A percentile compares a stretch with the other conserved stretches of the same genome.
phyloP scores from a whole-genome alignment of 2,888 invertebrate genomes.

The Drosophila mimica region DNA sequence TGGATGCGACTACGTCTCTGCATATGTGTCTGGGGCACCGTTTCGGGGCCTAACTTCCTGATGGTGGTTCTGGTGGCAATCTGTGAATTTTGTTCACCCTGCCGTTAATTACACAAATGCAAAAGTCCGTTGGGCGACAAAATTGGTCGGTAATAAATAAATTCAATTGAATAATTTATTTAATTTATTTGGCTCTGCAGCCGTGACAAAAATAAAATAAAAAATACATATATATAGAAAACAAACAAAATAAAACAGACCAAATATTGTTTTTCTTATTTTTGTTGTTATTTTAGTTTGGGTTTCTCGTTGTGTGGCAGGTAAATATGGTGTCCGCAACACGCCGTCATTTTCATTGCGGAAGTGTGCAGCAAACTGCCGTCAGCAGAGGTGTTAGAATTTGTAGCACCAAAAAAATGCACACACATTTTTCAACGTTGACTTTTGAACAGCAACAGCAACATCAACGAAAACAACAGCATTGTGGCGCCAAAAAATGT shows the following conservation, averaged over 20 bases:
- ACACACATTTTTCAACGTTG: conserved; percentile 54
- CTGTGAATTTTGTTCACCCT: conserved; percentile 45
- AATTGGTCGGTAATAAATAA: conserved; percentile 82
- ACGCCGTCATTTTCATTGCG: conserved; percentile 63
- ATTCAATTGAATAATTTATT: conserved; percentile 84
- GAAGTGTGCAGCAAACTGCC: conserved; percentile 74
- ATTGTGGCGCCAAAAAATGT: conserved; percentile 31
- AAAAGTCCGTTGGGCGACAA: conserved; percentile 63
- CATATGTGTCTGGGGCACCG: conserved; percentile 10
- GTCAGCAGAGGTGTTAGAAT: conserved; percentile 70
- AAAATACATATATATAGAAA: conserved; percentile 16
- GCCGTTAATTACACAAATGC: conserved; percentile 82
- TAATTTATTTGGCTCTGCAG: conserved; percentile 78
- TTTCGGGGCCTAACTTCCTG: conserved; percentile 2
- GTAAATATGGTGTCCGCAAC: conserved; percentile 52
- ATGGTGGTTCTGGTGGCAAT: conserved; percentile 36
- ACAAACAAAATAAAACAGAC: conserved; percentile 26
- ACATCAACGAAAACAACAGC: conserved; percentile 10
- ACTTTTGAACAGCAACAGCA: conserved; percentile 15
- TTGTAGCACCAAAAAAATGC: conserved; percentile 40
- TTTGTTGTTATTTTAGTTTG: conserved; percentile 22
- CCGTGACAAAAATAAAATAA: conserved; percentile 43
- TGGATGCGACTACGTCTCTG: conserved; percentile 5
- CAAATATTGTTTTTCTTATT: conserved; percentile 34
- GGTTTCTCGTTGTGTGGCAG: conserved; percentile 49